Evolutionary conservation across 2,888 invertebrate genomes (phyloP), one percentile per base, ranked within the genome.

Genomic region (Drosophila pegasa): DNA sequence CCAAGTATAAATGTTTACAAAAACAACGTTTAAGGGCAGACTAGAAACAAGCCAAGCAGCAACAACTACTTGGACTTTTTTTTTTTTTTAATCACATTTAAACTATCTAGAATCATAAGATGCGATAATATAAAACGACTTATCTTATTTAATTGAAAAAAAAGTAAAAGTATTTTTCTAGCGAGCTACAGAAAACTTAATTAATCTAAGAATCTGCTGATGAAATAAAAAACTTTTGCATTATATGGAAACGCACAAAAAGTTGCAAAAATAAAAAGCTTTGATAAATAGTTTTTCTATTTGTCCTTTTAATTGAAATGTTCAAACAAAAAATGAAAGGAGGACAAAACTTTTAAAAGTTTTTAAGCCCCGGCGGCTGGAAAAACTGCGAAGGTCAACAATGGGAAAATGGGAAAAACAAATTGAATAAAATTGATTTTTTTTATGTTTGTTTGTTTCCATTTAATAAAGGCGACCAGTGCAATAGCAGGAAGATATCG

Each of bases 261-360:
- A 25, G 6, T 25, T 6, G 6, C 3, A 31, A 2, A 31, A 9
- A 31, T 9, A 31, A 8, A 14, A 31, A 31, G 2, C 1, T 14
- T 1, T 16, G 2, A 18, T 38, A 35, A n/a, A 35, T 35, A 27
- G 2, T 1, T 5, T 22, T 35, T 22, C 14, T 7, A 20, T 48
- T 48, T 51, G 25, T 8, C n/a, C 31, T 40, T 31, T 16, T 54
- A 29, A 40, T 40, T 54, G 29, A 29, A 40, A 52, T 29, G n/a
- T 18, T 14, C 8, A 37, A 29, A 29, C 18, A 12, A 14, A 48
- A 35, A 37, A 10, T 6, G 14, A 10, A 20, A 25, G 5, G 3
- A n/a, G 7, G 4, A 22, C 1, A 27, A 31, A 40, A 38, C 9
- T 38, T n/a, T 29, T n/a, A 1, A 54, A 54, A 14, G 31, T 22